A percentile compares a stretch with the other conserved stretches of the same genome.
phyloP scores from a whole-genome alignment of 2,797 vertebrate genomes.

The Sebastes wilsoni region DNA sequence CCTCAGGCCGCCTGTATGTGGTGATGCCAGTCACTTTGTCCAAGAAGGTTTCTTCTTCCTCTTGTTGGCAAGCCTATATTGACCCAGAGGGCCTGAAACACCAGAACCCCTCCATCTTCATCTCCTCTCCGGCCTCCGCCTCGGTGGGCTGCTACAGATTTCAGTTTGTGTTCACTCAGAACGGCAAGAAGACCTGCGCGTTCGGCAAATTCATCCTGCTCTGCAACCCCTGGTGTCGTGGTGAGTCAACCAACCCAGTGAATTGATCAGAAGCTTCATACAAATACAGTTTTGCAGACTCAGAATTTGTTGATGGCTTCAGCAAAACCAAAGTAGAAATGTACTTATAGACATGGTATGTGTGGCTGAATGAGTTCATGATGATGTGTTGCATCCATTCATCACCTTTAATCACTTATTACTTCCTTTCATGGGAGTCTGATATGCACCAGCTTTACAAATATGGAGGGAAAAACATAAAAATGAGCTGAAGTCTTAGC shows the following conservation, averaged over 20 bases:
- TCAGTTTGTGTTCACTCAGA: slow-evolving; percentile 42
- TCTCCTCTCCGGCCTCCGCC: slow-evolving; percentile 68
- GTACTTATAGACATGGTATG: neutral
- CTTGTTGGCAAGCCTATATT: slow-evolving; percentile 71
- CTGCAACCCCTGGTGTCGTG: slow-evolving; percentile 82
- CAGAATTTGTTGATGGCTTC: neutral
- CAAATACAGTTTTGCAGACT: neutral
- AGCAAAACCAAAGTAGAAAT: neutral
- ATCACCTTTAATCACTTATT: neutral
- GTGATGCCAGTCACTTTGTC: slow-evolving; percentile 63
- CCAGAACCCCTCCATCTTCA: slow-evolving; percentile 55
- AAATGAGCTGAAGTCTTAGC: neutral
- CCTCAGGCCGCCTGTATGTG: slow-evolving; percentile 62
- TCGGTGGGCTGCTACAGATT: slow-evolving; percentile 76
- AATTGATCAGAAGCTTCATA: neutral
- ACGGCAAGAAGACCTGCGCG: neutral
- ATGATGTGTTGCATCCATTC: neutral
- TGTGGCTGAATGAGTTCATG: neutral
- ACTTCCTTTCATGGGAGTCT: neutral
- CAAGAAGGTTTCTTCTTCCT: neutral
- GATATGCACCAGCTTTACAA: neutral
- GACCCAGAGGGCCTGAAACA: slow-evolving; percentile 14
- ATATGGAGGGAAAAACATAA: neutral
- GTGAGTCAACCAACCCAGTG: slow-evolving; percentile 54
- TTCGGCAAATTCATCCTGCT: slow-evolving; percentile 72